Evolutionary conservation across 2,113 vertebrate species (phyloP), one percentile per base, ranked within the genome.

Genomic region (Mirounga angustirostris): DNA sequence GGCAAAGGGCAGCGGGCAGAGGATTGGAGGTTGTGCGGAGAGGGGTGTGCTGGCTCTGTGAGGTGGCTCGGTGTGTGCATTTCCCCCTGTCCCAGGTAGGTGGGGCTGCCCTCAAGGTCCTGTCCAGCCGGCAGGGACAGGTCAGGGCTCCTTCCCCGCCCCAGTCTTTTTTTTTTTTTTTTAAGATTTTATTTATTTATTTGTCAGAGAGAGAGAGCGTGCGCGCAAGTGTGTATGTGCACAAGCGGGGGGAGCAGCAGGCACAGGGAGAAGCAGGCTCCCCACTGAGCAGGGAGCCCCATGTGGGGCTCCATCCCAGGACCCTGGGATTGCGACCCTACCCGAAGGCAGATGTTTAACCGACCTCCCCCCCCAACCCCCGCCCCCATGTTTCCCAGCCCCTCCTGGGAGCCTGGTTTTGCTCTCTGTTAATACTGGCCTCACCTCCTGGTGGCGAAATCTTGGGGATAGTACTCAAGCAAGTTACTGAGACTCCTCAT

Each of bases 1-100:
- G 24, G 40, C 54, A 16, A 28, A 22, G 21, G 30, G 61, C 40
- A 15, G n/a, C 61, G 46, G 11, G 19, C 54, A 36, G 92, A 78
- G 58, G 28, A 4, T 26, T 11, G 21, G 4, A 7, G 16, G 36
- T 16, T 16, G 22, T 13, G 0, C 1, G 76, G 56, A 4, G 0
- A 13, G 50, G 22, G 24, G 22, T 12, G 0, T 9, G 21, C 58
- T 16, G 83, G 43, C 36, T 63, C 71, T 5, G 54, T 13, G 28
- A 3, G 24, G 24, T 7, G 21, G 43, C 33, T 58, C 30, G 1
- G 40, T 18, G 21, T 0, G 65, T 61, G 19, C 43, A 2, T 50
- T 36, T 65, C 21, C 15, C 30, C 1, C 18, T 46, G 46, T 33
- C 26, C 54, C 14, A 4, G 36, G n/a, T 30, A 9, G 12, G 56